Conservation (phyloP, 2,888 invertebrate species). For the Zhengitettix transpicula region DNA sequence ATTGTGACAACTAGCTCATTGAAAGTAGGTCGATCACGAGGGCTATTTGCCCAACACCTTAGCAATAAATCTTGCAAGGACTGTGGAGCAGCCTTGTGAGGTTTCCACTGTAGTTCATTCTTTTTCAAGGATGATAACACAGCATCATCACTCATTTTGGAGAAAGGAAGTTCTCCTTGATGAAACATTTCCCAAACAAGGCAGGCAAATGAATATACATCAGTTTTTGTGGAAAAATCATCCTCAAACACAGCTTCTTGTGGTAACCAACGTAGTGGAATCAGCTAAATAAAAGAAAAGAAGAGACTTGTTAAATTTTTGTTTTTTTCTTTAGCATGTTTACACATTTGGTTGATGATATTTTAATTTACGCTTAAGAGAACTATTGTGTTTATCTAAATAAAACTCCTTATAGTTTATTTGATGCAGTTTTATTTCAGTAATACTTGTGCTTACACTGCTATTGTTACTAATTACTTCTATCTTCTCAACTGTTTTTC, state of each 20-base stretch:
- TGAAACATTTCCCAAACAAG: conserved; percentile 80
- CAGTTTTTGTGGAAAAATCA: conserved; percentile 83
- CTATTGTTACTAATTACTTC: too few species aligned
- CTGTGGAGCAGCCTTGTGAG: conserved; percentile 44
- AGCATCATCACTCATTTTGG: conserved; percentile 57
- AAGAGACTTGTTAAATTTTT: neutral
- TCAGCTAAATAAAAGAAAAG: conserved; percentile 31
- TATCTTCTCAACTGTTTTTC: too few species aligned
- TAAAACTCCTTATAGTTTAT: too few species aligned
- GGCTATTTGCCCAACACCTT: conserved; percentile 49
- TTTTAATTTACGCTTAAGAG: too few species aligned
- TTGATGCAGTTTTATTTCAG: too few species aligned
- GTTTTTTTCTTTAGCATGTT: neutral
- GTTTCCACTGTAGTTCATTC: conserved; percentile 48
- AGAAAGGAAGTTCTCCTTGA: conserved; percentile 60
- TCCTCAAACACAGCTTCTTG: conserved; percentile 78
- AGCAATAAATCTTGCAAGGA: conserved; percentile 41
- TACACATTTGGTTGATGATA: too few species aligned
- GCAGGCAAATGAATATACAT: conserved; percentile 81
- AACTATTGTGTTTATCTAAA: too few species aligned
- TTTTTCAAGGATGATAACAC: conserved; percentile 46
- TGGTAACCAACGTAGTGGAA: conserved; percentile 83
- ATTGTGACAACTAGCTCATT: conserved; percentile 36
- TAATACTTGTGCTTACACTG: too few species aligned
- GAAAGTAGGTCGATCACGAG: conserved; percentile 50